Conservation (phyloP, 1,140 invertebrate species). For the Conus betulinus region DNA sequence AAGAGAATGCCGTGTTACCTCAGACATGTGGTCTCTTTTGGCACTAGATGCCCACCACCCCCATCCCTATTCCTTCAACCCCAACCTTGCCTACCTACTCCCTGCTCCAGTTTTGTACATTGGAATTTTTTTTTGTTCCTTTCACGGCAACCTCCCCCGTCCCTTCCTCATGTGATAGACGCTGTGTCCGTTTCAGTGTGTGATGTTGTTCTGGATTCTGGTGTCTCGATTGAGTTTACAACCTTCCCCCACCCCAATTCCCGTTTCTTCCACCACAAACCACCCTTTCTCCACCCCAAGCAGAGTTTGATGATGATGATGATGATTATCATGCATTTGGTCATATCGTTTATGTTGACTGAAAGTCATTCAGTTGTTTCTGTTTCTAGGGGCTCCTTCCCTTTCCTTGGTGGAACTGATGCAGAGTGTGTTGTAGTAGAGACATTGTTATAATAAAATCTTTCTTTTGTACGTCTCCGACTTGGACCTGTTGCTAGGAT, state of each 20-base stretch:
- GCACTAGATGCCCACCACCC: neutral
- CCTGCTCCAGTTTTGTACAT: neutral
- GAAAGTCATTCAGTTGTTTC: neutral
- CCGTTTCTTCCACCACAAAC: neutral
- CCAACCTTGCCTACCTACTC: neutral
- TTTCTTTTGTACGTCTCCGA: constrained; percentile 31
- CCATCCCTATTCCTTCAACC: neutral
- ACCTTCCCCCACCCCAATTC: neutral
- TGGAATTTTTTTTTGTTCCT: neutral
- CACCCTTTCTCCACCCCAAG: neutral
- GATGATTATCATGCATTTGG: neutral
- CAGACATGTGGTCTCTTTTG: neutral
- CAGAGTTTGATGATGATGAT: constrained; percentile 6
- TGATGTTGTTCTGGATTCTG: neutral
- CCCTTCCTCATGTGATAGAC: neutral
- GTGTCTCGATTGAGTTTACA: neutral
- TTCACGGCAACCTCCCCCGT: neutral
- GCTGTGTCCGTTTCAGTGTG: neutral
- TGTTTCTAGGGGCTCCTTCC: constrained; percentile 8
- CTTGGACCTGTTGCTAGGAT: too few relatives aligned
- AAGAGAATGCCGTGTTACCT: neutral
- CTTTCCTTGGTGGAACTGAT: constrained; percentile 35
- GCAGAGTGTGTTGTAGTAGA: constrained; percentile 41
- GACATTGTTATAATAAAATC: constrained; percentile 42
- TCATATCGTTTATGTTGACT: neutral